Conservation (phyloP, 2,797 vertebrate species). For the Lepidocolaptes lacrymiger region DNA sequence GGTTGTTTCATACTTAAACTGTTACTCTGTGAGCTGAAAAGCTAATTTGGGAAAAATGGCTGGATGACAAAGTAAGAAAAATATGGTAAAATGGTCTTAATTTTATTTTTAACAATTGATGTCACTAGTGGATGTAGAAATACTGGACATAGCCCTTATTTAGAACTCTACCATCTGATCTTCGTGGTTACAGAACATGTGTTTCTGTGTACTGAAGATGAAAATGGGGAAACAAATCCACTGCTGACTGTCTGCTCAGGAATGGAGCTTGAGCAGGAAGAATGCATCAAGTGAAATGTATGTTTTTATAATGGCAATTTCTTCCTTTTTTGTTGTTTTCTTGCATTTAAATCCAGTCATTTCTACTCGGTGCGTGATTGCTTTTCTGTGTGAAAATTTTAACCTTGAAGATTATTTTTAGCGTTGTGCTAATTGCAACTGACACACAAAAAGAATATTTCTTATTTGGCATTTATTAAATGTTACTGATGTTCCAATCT, state of each 20-base stretch:
- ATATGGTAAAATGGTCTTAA: background rate
- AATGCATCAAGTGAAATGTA: background rate
- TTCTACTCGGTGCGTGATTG: background rate
- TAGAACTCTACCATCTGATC: background rate
- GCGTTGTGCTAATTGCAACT: background rate
- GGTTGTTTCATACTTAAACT: conserved; percentile 24
- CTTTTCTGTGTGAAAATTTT: background rate
- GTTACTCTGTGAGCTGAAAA: background rate
- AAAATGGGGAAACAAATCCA: background rate
- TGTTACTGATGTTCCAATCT: background rate
- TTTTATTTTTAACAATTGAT: conserved; percentile 30
- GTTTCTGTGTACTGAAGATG: background rate
- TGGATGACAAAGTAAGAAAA: conserved; percentile 21
- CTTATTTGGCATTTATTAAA: background rate
- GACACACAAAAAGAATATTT: background rate
- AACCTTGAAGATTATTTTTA: background rate
- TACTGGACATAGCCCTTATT: background rate
- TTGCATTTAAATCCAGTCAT: background rate
- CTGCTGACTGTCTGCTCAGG: background rate
- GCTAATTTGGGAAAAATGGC: background rate
- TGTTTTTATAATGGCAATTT: background rate
- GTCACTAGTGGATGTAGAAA: background rate
- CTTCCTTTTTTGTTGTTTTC: background rate
- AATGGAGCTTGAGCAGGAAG: background rate
- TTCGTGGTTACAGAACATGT: background rate